Conservation (phyloP, 2,113 vertebrate species). For the Fukomys damarensis region DNA sequence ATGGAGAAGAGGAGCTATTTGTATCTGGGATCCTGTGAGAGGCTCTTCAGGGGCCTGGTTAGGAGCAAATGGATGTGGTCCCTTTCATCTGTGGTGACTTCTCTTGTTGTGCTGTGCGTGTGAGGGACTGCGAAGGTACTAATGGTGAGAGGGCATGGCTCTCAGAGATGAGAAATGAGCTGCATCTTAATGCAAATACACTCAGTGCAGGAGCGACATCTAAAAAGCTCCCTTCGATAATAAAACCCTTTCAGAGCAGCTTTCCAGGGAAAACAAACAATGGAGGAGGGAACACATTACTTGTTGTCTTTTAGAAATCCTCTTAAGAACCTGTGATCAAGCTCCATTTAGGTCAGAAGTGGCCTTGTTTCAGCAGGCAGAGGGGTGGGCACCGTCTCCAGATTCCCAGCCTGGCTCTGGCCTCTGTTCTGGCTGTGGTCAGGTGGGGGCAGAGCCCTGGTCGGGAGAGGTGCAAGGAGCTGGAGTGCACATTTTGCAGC, state of each 20-base stretch:
- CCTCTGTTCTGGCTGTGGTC: background rate
- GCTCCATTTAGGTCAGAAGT: constrained; percentile 67
- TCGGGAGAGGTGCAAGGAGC: background rate
- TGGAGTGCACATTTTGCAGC: background rate
- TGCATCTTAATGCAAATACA: constrained; percentile 66
- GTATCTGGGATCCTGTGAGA: constrained; percentile 87
- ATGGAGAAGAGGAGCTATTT: constrained; percentile 88
- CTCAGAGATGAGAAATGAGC: constrained; percentile 71
- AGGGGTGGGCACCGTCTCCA: background rate
- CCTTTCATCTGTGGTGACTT: constrained; percentile 88
- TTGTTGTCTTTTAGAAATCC: constrained; percentile 66
- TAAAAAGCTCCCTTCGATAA: constrained; percentile 61
- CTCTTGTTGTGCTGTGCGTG: constrained; percentile 76
- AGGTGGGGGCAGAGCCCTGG: background rate
- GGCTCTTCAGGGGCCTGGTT: constrained; percentile 87
- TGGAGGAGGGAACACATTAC: constrained; percentile 12
- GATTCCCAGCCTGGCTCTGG: background rate
- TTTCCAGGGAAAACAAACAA: constrained; percentile 60
- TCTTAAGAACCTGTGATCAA: constrained; percentile 65
- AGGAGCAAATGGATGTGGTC: constrained; percentile 89
- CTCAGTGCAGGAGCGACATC: constrained; percentile 10
- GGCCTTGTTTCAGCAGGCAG: constrained; percentile 1
- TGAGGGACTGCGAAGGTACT: constrained; percentile 74
- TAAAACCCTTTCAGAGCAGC: constrained; percentile 58
- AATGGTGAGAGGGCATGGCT: constrained; percentile 82